Base-by-base conservation (phyloP, 1,140 invertebrate species). In the Orchestia grillus region DNA sequence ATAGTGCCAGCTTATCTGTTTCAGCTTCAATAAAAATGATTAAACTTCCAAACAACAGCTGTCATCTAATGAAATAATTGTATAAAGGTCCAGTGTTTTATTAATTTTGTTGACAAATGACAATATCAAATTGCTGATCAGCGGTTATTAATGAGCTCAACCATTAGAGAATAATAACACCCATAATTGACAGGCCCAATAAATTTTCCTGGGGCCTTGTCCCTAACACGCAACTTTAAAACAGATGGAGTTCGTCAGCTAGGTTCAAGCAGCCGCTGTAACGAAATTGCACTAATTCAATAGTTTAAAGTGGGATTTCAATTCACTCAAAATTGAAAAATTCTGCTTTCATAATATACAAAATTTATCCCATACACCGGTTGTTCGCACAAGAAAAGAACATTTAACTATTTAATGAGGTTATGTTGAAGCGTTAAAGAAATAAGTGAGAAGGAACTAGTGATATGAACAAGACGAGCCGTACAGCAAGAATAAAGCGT, bases 151-250 rank as follows among this genome's bases (percentile, higher is more conserved):
- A 77, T 77, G 62, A 77, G 62, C 62, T 77, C 36, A 8, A 77
- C 62, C 62, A 77, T 77, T 77, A 77, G 62, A 77, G 62, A 77
- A 77, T 77, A 77, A 77, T 77, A 77, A 77, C 62, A 77, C 36
- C 62, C 62, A 8, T 77, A 77, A 77, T 77, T 77, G 62, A 77
- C 62, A 77, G 62, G 62, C 28, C 62, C 36, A 77, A 77, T 28
- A 77, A 77, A 77, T 23, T 77, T 77, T 77, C 11, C 62, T 3
- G 62, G 15, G 11, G 62, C 62, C 62, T 8, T 77, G 11, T 23
- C 62, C 36, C 62, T 77, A 28, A 36, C 28, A 23, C 36, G 11
- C 62, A 77, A 77, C 62, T 36, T 77, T 77, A 77, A 77, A 77
- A 77, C 62, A 77, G 62, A 77, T 77, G 3, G 62, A 77, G 62